Conservation (phyloP, 2,113 vertebrate species). For the Dicentrarchus labrax region DNA sequence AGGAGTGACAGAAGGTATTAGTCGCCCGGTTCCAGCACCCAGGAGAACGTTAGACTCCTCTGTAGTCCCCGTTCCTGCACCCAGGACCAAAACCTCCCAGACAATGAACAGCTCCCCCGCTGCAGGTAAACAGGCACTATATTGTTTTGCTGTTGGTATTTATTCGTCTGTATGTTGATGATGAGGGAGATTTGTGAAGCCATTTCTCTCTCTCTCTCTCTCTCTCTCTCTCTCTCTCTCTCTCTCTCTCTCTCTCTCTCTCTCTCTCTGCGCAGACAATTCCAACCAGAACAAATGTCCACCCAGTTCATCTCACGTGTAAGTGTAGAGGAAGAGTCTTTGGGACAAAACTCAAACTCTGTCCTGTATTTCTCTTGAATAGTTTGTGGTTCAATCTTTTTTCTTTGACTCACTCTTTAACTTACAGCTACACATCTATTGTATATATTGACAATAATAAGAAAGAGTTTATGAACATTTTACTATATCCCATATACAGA, state of each 20-base stretch:
- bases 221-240: background rate
- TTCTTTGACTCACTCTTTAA: background rate
- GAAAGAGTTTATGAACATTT: background rate
- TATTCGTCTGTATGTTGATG: background rate
- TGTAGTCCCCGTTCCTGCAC: conserved; percentile 36
- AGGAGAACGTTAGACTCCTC: background rate
- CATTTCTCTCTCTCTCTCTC: background rate
- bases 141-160: background rate
- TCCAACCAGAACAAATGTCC: conserved; percentile 17
- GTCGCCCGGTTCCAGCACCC: conserved; percentile 49
- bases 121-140: conserved; percentile 54
- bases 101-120: conserved; percentile 8
- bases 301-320: conserved; percentile 42
- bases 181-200: background rate
- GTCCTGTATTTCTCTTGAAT: background rate
- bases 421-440: background rate
- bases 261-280: conserved; percentile 40
- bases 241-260: background rate
- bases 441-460: background rate
- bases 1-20: conserved; percentile 19
- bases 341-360: background rate
- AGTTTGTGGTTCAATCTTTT: background rate
- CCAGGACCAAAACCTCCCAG: conserved; percentile 33
- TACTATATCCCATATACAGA: too few relatives aligned
- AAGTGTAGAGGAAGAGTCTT: conserved; percentile 31